phyloP scores from a whole-genome alignment of 1,140 invertebrate species.

The Drosophila ananassae region DNA sequence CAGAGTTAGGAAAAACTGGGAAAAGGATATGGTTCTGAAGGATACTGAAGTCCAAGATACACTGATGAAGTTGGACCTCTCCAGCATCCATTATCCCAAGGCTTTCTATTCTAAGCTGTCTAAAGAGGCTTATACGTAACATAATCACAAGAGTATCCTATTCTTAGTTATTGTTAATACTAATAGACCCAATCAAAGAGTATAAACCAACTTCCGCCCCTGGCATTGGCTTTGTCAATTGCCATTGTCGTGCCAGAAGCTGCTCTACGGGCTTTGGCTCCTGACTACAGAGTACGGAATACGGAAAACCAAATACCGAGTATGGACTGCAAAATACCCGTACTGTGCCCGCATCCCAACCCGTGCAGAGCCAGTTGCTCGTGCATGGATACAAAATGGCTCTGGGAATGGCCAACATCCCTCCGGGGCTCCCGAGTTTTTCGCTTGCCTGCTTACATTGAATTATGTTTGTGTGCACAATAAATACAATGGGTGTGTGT shows the following conservation, averaged over 20 bases:
- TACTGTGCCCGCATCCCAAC: slow-evolving; percentile 5
- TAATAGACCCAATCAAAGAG: slow-evolving; percentile 3
- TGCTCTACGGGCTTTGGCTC: slow-evolving; percentile 10
- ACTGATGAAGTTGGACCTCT: neutral
- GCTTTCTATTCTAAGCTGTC: no score
- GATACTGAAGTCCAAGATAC: neutral
- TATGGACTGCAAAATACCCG: slow-evolving; percentile 1
- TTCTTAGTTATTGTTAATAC: neutral
- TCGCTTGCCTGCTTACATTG: slow-evolving; percentile 58
- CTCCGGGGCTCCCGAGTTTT: slow-evolving; percentile 41
- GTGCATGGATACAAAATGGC: slow-evolving; percentile 52
- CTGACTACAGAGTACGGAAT: slow-evolving; percentile 14
- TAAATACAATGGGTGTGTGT: slow-evolving; percentile 55
- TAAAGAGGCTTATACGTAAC: no score
- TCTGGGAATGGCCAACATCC: slow-evolving; percentile 32
- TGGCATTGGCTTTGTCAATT: slow-evolving; percentile 64
- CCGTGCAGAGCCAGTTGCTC: slow-evolving; percentile 35
- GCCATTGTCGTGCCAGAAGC: slow-evolving; percentile 48
- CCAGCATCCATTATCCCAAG: no score
- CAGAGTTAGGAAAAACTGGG: slow-evolving; percentile 5
- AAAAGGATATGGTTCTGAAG: neutral
- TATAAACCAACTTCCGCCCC: slow-evolving; percentile 28
- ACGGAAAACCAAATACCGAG: neutral
- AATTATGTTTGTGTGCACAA: slow-evolving; percentile 65
- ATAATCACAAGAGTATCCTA: no score